Conservation (phyloP, 2,888 invertebrate species). For the Rosalia funebris region DNA sequence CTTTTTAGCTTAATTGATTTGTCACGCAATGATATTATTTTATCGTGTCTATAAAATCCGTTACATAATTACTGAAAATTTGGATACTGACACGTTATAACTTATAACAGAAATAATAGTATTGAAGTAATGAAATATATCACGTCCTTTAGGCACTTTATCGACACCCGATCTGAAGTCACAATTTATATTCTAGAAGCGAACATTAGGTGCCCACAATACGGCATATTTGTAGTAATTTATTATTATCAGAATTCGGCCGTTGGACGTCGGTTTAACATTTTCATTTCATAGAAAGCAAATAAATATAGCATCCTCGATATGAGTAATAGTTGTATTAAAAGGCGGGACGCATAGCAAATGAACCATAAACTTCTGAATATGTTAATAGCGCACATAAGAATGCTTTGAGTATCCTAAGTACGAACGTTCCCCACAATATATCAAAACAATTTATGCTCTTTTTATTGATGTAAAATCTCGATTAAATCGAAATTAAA, state of each 20-base stretch:
- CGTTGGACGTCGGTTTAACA: slow-evolving; percentile 30
- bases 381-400: slow-evolving; percentile 44
- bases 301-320: slow-evolving; percentile 36
- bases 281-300: slow-evolving; percentile 35
- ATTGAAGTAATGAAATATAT: not conserved
- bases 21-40: no score
- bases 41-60: no score
- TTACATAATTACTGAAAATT: no score
- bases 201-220: slow-evolving; percentile 16
- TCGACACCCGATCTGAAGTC: slow-evolving; percentile 3
- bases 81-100: no score
- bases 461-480: slow-evolving; percentile 62
- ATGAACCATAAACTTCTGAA: slow-evolving; percentile 44
- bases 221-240: slow-evolving; percentile 12
- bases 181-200: slow-evolving; percentile 19
- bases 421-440: slow-evolving; percentile 39
- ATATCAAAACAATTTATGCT: slow-evolving; percentile 59
- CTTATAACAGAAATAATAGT: not conserved
- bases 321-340: slow-evolving; percentile 34
- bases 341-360: slow-evolving; percentile 39
- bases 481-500: slow-evolving; percentile 63
- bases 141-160: not conserved
- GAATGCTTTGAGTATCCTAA: slow-evolving; percentile 33
- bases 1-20: no score
- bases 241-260: slow-evolving; percentile 12